Conservation (phyloP, 2,888 invertebrate species). For the Acrocyrtus sp. region DNA sequence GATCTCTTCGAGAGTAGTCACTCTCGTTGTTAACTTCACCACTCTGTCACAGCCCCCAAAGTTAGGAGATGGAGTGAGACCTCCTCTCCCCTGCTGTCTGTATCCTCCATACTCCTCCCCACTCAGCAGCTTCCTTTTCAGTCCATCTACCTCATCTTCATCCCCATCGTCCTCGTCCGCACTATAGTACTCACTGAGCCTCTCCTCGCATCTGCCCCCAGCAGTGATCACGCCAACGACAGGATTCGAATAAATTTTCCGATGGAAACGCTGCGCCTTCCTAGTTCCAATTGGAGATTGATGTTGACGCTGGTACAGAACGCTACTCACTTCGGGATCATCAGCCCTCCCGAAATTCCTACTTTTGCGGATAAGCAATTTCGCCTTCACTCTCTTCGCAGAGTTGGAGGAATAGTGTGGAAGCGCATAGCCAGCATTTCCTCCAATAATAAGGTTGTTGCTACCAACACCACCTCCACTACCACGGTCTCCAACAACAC, state of each 20-base stretch:
- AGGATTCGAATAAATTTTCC: constrained; percentile 43
- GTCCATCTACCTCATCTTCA: constrained; percentile 38
- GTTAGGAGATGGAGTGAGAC: constrained; percentile 36
- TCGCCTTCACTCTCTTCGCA: constrained; percentile 56
- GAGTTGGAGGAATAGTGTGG: constrained; percentile 11
- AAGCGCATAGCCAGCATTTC: constrained; percentile 3
- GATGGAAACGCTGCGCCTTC: constrained; percentile 15
- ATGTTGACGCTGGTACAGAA: constrained; percentile 44
- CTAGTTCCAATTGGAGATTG: constrained; percentile 19
- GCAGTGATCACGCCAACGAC: constrained; percentile 32
- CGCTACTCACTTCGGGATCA: constrained; percentile 7
- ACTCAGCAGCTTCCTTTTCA: constrained; percentile 20
- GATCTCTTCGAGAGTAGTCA: constrained; percentile 61
- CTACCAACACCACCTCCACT: constrained; percentile 29
- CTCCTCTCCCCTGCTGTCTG: constrained; percentile 2
- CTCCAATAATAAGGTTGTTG: constrained; percentile 29
- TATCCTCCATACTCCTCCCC: neutral
- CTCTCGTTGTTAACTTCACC: constrained; percentile 60
- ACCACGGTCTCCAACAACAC: constrained; percentile 37
- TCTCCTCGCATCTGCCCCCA: constrained; percentile 21
- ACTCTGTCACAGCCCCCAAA: constrained; percentile 40
- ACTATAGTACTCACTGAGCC: neutral
- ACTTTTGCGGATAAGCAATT: constrained; percentile 56
- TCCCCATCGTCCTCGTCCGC: constrained; percentile 20
- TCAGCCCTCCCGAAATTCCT: constrained; percentile 24